Base-by-base conservation (phyloP, 2,797 vertebrate species). In the Falco concolor region DNA sequence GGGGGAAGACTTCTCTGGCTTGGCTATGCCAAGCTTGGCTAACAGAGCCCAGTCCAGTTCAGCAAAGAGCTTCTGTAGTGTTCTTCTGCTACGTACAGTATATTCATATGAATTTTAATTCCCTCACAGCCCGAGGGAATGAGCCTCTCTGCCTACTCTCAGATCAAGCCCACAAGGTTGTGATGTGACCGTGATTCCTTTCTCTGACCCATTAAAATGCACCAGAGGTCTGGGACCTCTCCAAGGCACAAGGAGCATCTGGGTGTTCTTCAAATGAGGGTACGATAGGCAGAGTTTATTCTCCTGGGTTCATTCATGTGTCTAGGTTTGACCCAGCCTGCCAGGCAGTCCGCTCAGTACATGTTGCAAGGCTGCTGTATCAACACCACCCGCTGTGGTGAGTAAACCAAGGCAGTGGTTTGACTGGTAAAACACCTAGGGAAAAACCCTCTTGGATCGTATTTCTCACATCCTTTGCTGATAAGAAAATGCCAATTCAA, bases 401-500 rank as follows among this genome's bases (percentile, higher is more conserved):
- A 91, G 73, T 78, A 95, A 91, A 92, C 69, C 82, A 88, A 88
- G 49, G 45, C 84, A 84, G 87, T 69, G 78, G 69, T 96, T 91
- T 91, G 60, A 75, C 57, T 96, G 30, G 79, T 95, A 44, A 86
- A 85, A 91, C 44, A 94, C 47, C 79, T 78, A 63, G 54, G 87
- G 76, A 82, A 86, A 95, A 95, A 91, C 50, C 61, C 50, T 78
- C 61, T 65, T 69, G 79, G 76, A 78, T 57, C 56, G n/a, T 86
- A 52, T 90, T 91, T 94, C 87, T 90, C n/a, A 54, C 69, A 61
- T 88, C 50, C 59, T 94, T 96, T 78, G 56, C 78, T 92, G 95
- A 94, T 94, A 90, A 96, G 91, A 94, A 96, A 94, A 87, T 73
- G 57, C 49, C 79, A 78, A 36, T 69, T 27, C 73, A 81, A 78